A percentile compares a stretch with the other conserved stretches of the same genome.
Conservation (phyloP, 2,888 invertebrate genomes). For the Hedya salicella region DNA sequence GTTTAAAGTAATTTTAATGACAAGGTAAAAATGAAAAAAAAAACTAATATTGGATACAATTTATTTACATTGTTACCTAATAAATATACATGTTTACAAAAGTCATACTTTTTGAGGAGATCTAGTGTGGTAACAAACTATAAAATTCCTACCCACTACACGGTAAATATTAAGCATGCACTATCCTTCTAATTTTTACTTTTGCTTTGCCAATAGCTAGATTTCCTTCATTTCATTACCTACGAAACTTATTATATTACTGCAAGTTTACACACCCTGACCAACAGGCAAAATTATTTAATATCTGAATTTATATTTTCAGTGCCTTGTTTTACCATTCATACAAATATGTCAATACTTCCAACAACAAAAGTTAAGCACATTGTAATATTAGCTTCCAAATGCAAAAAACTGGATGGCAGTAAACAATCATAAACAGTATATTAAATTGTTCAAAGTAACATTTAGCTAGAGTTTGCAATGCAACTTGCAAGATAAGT, state of each 20-base stretch:
- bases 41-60: conserved; percentile 21
- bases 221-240: neutral
- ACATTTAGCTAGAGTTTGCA: neutral
- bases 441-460: neutral
- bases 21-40: neutral
- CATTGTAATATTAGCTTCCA: neutral
- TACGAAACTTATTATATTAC: neutral
- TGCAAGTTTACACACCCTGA: neutral
- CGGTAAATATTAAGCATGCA: conserved; percentile 18
- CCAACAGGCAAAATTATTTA: neutral
- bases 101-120: conserved; percentile 29
- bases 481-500: conserved; percentile 16
- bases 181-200: conserved; percentile 3
- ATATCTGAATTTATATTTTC: too few species aligned
- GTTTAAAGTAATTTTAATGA: too few species aligned
- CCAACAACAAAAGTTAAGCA: conserved; percentile 10
- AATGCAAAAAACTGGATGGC: conserved; percentile 31
- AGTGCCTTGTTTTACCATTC: neutral
- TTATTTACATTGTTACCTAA: conserved; percentile 40
- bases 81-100: conserved; percentile 25
- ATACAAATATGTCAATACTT: conserved; percentile 19
- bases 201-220: neutral
- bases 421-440: conserved; percentile 8
- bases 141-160: conserved; percentile 27
- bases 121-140: conserved; percentile 19